A percentile compares a stretch with the other conserved stretches of the same genome.
Conservation (phyloP, 2,888 invertebrate genomes). For the Pseudolycoriella hygida region DNA sequence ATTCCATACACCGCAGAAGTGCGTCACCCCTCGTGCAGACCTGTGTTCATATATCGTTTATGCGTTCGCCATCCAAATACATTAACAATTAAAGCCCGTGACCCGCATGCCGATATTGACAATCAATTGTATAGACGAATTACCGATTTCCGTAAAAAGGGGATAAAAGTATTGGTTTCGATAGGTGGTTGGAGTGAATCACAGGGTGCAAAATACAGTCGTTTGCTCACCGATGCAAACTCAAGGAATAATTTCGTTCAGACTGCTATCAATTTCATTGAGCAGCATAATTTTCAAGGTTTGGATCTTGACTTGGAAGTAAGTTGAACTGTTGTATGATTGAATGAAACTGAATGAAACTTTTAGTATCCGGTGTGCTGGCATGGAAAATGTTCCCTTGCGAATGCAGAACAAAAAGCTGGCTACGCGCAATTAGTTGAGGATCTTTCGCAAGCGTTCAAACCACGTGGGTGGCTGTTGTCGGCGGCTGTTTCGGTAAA, state of each 20-base stretch:
- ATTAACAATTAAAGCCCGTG: no score
- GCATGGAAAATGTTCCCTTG: not conserved
- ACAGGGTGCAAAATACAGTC: no score
- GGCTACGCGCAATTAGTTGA: not conserved
- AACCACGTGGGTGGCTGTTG: slow-evolving; percentile 27
- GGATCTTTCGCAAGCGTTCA: not conserved
- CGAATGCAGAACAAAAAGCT: not conserved
- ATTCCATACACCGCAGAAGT: no score
- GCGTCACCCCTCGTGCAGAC: no score
- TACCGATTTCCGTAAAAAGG: no score
- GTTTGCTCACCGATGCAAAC: no score
- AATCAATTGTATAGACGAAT: no score
- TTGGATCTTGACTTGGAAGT: slow-evolving; percentile 11
- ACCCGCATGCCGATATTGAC: no score
- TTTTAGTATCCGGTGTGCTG: slow-evolving; percentile 1
- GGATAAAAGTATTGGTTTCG: no score
- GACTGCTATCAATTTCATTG: not conserved
- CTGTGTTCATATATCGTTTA: no score
- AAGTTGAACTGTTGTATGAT: slow-evolving; percentile 27
- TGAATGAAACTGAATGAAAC: not conserved
- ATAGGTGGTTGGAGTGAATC: no score
- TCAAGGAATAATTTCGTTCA: not conserved
- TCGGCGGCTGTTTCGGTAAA: slow-evolving; percentile 41
- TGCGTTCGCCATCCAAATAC: no score
- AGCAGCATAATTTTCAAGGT: not conserved